Conservation (phyloP, 1,140 invertebrate genomes). For the Aphelenchoides besseyi region DNA sequence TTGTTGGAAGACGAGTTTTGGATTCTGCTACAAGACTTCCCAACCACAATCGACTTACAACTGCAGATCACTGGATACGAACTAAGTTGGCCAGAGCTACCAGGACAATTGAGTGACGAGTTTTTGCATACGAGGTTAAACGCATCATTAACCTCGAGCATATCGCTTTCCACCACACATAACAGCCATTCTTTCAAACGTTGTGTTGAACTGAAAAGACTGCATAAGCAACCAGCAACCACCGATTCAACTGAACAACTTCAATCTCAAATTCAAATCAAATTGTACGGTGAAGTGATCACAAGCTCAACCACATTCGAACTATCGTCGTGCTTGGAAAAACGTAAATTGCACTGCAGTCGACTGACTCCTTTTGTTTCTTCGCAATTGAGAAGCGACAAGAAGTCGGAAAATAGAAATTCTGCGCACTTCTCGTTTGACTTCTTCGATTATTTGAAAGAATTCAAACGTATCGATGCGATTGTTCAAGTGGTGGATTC, state of each 20-base stretch:
- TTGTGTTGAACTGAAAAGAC: no score
- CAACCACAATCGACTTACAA: no score
- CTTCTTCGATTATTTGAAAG: neutral
- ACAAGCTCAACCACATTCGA: neutral
- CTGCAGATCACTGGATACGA: no score
- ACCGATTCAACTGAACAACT: neutral
- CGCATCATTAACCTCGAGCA: neutral
- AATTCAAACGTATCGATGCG: neutral
- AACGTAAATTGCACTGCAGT: neutral
- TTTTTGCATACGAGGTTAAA: neutral
- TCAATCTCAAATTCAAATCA: neutral
- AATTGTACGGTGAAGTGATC: neutral
- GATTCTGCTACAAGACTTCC: no score
- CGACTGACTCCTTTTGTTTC: neutral
- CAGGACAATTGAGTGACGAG: neutral
- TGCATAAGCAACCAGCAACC: neutral
- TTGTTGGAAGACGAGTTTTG: no score
- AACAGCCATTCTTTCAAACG: no score
- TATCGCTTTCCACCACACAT: neutral
- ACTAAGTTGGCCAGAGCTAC: no score
- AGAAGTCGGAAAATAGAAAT: neutral
- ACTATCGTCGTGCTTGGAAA: neutral
- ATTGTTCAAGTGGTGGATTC: neutral
- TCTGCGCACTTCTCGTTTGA: neutral
- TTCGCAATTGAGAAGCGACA: neutral